These are phyloP conservation scores for Phortica okadai DNA, from an alignment of 2,888 invertebrate species.

Conservation along the genomic window DNA sequence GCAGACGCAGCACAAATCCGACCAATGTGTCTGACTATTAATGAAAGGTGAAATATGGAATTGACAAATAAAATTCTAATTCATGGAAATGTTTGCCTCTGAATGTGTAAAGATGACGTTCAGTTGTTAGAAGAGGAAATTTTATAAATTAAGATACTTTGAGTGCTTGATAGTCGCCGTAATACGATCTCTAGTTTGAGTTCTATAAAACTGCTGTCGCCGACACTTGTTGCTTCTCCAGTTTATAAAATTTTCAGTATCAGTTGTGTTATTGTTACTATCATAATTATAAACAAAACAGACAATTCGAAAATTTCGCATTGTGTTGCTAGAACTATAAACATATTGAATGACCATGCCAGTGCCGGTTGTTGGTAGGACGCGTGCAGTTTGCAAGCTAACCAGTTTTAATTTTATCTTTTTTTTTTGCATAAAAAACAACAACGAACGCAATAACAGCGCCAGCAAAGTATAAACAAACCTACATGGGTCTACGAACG, in stretches of 20 bases:
- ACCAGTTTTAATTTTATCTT: conserved; percentile 33
- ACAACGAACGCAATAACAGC: background rate
- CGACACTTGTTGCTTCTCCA: too few species aligned
- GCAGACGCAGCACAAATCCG: conserved; percentile 14
- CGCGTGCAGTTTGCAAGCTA: conserved; percentile 21
- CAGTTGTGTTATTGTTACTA: background rate
- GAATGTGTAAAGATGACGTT: too few species aligned
- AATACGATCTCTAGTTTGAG: too few species aligned
- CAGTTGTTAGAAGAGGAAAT: too few species aligned
- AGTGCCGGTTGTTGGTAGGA: background rate
- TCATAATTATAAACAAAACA: background rate
- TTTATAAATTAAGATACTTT: too few species aligned
- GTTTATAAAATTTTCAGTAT: background rate
- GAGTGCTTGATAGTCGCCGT: too few species aligned
- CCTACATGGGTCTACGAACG: conserved; percentile 51
- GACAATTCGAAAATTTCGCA: background rate
- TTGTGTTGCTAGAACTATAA: background rate
- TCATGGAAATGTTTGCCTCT: too few species aligned
- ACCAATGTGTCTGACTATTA: background rate
- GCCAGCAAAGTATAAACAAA: conserved; percentile 14
- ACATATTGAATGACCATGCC: background rate
- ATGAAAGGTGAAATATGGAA: background rate
- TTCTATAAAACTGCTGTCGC: too few species aligned
- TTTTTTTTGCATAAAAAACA: conserved; percentile 39
- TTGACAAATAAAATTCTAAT: background rate